phyloP scores from a whole-genome alignment of 2,888 invertebrate species.

The Cerceris rybyensis region DNA sequence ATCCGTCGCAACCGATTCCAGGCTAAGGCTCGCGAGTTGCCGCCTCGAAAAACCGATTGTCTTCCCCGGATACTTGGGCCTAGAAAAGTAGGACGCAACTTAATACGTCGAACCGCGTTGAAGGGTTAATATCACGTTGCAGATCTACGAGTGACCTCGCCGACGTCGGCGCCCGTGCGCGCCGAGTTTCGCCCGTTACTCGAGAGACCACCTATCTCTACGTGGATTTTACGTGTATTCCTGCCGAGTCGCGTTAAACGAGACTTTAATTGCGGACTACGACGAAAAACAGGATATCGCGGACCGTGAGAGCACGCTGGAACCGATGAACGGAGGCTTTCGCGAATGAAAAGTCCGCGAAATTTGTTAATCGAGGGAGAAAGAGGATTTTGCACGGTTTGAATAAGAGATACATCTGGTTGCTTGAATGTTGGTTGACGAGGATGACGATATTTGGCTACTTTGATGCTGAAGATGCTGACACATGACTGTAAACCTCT shows the following conservation, averaged over 20 bases:
- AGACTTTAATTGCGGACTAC: slow-evolving; percentile 20
- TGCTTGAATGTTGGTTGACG: too few species aligned
- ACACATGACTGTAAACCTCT: too few species aligned
- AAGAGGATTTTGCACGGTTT: too few species aligned
- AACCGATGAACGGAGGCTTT: too few species aligned
- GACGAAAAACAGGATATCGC: too few species aligned
- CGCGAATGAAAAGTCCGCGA: too few species aligned
- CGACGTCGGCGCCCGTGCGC: slow-evolving; percentile 5
- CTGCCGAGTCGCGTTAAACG: slow-evolving; percentile 1
- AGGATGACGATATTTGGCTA: too few species aligned
- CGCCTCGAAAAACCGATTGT: slow-evolving; percentile 41
- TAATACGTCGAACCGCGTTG: slow-evolving; percentile 56
- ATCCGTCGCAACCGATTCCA: background rate
- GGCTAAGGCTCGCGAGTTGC: slow-evolving; percentile 8
- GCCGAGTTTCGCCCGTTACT: slow-evolving; percentile 26
- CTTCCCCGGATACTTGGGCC: slow-evolving; percentile 29
- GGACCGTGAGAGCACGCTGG: too few species aligned
- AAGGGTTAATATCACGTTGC: slow-evolving; percentile 54
- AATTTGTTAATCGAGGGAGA: too few species aligned
- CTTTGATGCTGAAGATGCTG: too few species aligned
- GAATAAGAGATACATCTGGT: too few species aligned
- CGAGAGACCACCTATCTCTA: slow-evolving; percentile 9
- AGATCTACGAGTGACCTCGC: slow-evolving; percentile 45
- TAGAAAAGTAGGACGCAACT: slow-evolving; percentile 46
- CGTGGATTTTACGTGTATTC: background rate